Evolutionary conservation across 2,113 vertebrate species (phyloP).

Genomic region (Coptodon bakossiorum): DNA sequence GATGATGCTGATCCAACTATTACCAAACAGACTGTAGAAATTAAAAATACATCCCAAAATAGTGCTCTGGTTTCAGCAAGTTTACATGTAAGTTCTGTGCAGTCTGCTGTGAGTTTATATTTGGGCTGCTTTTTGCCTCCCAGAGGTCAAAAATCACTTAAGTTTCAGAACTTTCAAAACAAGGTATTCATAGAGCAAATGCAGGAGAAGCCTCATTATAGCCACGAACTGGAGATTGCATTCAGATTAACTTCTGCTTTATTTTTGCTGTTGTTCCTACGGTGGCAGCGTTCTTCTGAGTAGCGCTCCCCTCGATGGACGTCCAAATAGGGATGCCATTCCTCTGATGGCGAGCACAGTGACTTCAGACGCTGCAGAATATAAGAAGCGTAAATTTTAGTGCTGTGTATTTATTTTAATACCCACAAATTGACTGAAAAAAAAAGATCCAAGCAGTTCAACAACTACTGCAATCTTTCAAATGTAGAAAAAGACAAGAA

Average conservation of each 20-base stretch:
- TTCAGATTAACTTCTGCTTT: constrained; percentile 16
- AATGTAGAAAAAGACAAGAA: neutral
- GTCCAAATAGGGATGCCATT: constrained; percentile 87
- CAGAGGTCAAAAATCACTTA: neutral
- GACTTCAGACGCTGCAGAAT: constrained; percentile 74
- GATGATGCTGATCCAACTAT: neutral
- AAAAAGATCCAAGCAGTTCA: neutral
- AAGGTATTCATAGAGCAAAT: neutral
- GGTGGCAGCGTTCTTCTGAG: constrained; percentile 30
- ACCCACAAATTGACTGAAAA: neutral
- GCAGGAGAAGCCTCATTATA: constrained; percentile 8
- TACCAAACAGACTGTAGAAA: neutral
- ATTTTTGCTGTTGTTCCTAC: neutral
- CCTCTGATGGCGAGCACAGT: constrained; percentile 74
- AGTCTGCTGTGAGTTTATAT: neutral
- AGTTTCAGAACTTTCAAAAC: neutral
- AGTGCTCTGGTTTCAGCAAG: neutral
- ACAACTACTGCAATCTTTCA: neutral
- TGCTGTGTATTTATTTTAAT: too few species aligned
- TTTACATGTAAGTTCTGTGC: neutral
- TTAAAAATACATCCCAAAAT: neutral
- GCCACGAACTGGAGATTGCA: constrained; percentile 42
- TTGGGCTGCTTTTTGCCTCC: neutral
- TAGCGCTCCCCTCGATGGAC: constrained; percentile 82
- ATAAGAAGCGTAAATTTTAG: neutral